Percentiles rank a stretch among this genome's conserved stretches.
Evolutionary conservation across 2,113 vertebrate genomes (phyloP).

Genomic region (Muntiacus muntjak): DNA sequence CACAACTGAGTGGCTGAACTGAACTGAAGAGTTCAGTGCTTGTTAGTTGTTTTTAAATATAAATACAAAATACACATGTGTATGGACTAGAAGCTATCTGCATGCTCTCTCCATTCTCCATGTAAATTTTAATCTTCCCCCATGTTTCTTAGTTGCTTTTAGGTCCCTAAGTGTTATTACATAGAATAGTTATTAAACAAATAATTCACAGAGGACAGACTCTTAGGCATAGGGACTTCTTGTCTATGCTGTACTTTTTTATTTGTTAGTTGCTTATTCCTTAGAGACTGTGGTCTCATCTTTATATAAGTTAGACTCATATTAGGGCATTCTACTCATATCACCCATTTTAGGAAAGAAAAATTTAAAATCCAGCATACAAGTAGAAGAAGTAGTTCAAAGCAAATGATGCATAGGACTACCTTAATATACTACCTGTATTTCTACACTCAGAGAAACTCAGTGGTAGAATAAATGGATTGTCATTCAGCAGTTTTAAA

Average conservation of each 20-base stretch:
- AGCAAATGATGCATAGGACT: not conserved
- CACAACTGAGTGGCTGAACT: not conserved
- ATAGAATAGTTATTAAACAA: slow-evolving; percentile 30
- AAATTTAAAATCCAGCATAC: not conserved
- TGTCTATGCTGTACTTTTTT: not conserved
- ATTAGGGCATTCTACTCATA: not conserved
- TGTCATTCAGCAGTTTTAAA: not conserved
- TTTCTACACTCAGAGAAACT: not conserved
- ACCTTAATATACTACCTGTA: not conserved
- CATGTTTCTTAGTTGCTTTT: not conserved
- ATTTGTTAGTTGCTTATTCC: not conserved
- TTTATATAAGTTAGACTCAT: not conserved
- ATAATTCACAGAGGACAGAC: slow-evolving; percentile 24
- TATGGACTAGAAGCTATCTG: not conserved
- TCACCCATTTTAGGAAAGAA: not conserved
- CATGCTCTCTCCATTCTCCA: not conserved
- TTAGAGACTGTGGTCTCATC: not conserved
- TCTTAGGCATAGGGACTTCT: not conserved
- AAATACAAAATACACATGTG: not conserved
- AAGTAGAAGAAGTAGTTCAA: not conserved
- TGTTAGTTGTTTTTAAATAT: not conserved
- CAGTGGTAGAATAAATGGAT: not conserved
- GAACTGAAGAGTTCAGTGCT: not conserved
- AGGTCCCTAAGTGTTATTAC: not conserved
- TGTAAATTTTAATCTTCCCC: not conserved